phyloP scores from a whole-genome alignment of 1,140 invertebrate species.

The Drosophila parabipectinata region DNA sequence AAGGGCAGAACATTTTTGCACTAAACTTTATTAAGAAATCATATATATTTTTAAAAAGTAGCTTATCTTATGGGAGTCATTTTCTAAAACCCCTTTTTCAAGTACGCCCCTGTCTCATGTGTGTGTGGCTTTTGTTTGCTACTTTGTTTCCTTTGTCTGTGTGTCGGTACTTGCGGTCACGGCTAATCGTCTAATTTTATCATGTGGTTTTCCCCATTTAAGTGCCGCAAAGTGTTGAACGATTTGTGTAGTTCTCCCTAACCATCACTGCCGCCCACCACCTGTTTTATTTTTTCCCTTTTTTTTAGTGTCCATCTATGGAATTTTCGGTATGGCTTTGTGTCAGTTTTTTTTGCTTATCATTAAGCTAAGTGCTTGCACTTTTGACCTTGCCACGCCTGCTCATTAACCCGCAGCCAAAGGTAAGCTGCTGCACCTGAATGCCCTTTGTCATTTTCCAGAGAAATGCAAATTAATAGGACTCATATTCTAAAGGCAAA shows the following conservation, averaged over 20 bases:
- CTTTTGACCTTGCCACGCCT: conserved; percentile 43
- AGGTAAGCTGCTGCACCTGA: conserved; percentile 63
- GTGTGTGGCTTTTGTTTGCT: conserved; percentile 1
- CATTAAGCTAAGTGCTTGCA: conserved; percentile 52
- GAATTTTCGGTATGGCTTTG: conserved; percentile 9
- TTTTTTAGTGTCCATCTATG: conserved; percentile 16
- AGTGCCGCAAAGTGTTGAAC: conserved; percentile 73
- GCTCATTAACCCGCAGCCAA: conserved; percentile 22
- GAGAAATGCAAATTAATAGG: conserved; percentile 69
- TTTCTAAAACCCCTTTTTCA: background rate
- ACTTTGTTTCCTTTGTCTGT: conserved; percentile 11
- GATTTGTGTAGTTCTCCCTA: conserved; percentile 63
- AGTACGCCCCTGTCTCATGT: background rate
- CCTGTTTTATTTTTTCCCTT: background rate
- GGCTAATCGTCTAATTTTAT: conserved; percentile 80
- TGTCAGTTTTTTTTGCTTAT: conserved; percentile 42
- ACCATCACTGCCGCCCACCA: conserved; percentile 7
- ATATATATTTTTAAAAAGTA: too few relatives aligned
- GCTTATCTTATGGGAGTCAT: too few relatives aligned
- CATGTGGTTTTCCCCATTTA: conserved; percentile 78
- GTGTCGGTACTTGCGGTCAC: conserved; percentile 50
- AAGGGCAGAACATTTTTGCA: too few relatives aligned
- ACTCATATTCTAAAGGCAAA: background rate
- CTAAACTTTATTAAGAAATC: too few relatives aligned
- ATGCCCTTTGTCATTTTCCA: conserved; percentile 40